Evolutionary conservation across 1,140 invertebrate genomes (phyloP), one percentile per base, ranked within the genome.

Genomic region (Cephus cinctus): DNA sequence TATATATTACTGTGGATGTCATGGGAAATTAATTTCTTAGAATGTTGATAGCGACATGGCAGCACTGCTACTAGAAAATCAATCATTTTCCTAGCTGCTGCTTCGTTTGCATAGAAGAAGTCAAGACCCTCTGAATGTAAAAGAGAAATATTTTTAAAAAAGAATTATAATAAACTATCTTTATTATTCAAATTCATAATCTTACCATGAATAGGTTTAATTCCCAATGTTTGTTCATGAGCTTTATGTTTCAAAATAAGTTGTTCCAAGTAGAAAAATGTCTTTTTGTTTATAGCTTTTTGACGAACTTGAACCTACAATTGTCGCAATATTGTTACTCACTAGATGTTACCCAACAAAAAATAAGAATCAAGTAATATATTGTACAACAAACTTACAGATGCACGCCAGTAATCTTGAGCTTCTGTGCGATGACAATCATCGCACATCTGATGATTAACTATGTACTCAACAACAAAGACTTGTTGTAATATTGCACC

Each of bases 191-290:
- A 34, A 41, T 41, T 43, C 14, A 48, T 15, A 39, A 11, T 61
- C 52, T 78, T 77, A 88, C 92, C 94, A 80, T 92, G 86, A 62
- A 87, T 86, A 16, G 92, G 87, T 78, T 98, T 99, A 43, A 99
- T 97, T 53, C 92, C 94, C 20, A 96, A 77, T 12, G 94, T 91
- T 62, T 94, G 88, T 54, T 87, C 84, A 73, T 98, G 95, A 11
- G 92, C 94, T 63, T 88, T 92, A 68, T 98, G 89, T 69, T 98
- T 99, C 41, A 99, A 76, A 64, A 99, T 95, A 31, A 98, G 68
- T 67, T 99, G 98, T 74, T 99, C 98, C 63, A 99, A 78, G 69
- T 98, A 99, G 69, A 90, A 99, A 67, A 99, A 94, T 1, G 97
- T 98, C 75, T 98, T 99, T 66, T 97, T 97, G 70, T 98, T 98